A percentile compares a stretch with the other conserved stretches of the same genome.
These are phyloP conservation scores for Pogonus chalceus DNA, from an alignment of 1,140 invertebrate species.

Conservation along the genomic window DNA sequence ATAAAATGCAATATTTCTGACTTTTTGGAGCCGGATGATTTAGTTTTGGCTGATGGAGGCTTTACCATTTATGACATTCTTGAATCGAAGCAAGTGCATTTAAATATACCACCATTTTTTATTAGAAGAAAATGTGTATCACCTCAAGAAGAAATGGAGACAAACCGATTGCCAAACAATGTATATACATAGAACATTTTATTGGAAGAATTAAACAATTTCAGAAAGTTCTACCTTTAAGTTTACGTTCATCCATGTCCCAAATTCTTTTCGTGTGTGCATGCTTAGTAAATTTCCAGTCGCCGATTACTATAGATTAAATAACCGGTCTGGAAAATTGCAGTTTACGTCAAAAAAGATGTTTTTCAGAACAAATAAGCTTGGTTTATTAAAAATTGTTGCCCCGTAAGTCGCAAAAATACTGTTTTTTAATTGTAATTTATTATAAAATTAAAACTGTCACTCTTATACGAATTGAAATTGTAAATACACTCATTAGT, in stretches of 20 bases:
- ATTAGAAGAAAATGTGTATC: conserved; percentile 13
- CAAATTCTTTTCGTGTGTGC: conserved; percentile 21
- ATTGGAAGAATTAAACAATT: conserved; percentile 21
- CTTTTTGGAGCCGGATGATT: conserved; percentile 15
- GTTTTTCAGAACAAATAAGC: no score
- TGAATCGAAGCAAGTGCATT: conserved; percentile 18
- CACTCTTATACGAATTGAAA: no score
- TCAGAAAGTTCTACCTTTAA: conserved; percentile 16
- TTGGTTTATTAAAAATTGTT: no score
- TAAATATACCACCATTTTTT: conserved; percentile 21
- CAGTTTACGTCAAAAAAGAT: conserved; percentile 4
- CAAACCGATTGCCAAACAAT: conserved; percentile 18
- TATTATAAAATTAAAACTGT: no score
- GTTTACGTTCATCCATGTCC: conserved; percentile 13
- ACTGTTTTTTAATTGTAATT: no score
- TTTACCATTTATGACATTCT: conserved; percentile 19
- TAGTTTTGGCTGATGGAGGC: conserved; percentile 18
- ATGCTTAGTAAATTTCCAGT: conserved; percentile 19
- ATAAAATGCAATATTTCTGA: conserved; percentile 15
- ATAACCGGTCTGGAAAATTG: conserved; percentile 9
- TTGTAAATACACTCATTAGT: no score
- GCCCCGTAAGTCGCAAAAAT: no score
- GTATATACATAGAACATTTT: conserved; percentile 20
- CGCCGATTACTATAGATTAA: conserved; percentile 12
- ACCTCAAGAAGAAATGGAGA: conserved; percentile 17